phyloP scores from a whole-genome alignment of 2,113 vertebrate genomes.

The Catharus fuscescens region DNA sequence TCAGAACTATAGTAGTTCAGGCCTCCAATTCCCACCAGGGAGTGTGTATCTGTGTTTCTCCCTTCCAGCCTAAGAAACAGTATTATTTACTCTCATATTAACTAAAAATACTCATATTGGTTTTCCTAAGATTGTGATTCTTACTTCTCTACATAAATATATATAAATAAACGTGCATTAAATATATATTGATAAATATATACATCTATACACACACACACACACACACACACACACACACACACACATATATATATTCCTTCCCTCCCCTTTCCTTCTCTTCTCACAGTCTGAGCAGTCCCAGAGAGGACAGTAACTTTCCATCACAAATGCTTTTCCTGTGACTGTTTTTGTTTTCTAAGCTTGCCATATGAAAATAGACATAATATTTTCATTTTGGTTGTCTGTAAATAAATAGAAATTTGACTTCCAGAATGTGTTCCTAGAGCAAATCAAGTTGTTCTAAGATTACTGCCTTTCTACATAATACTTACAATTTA shows the following conservation, averaged over 20 bases:
- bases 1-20: neutral
- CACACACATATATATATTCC: neutral
- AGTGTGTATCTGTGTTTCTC: neutral
- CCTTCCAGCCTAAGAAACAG: neutral
- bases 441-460: neutral
- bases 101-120: neutral
- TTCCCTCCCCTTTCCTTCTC: neutral
- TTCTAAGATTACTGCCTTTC: neutral
- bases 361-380: constrained; percentile 12
- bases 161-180: neutral
- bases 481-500: neutral
- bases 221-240: neutral
- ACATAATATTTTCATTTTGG: constrained; percentile 41
- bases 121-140: neutral
- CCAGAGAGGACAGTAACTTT: constrained; percentile 10
- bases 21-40: neutral
- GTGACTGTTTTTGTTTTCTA: constrained; percentile 30
- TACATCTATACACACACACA: neutral
- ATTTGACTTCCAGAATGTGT: neutral
- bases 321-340: constrained; percentile 29
- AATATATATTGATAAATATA: neutral
- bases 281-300: neutral
- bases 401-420: constrained; percentile 39
- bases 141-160: neutral
- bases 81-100: neutral